phyloP scores from a whole-genome alignment of 2,888 invertebrate species.

The Lepidocyrtoides sp. region DNA sequence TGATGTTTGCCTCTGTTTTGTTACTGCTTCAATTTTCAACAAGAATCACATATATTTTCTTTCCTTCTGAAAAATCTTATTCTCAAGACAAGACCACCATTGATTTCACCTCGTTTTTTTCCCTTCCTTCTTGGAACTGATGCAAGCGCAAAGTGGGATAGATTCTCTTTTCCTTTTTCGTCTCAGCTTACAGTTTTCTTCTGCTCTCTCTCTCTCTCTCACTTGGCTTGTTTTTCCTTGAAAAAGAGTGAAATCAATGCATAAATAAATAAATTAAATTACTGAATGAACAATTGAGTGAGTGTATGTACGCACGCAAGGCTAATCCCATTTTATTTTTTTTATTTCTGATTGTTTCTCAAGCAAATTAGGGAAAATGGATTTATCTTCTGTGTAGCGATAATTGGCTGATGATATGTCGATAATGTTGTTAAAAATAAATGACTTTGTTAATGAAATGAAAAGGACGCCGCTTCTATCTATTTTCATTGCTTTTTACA shows the following conservation, averaged over 20 bases:
- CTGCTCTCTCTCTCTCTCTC: background rate
- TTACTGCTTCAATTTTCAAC: too few species aligned
- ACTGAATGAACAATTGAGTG: conserved; percentile 1
- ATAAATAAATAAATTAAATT: background rate
- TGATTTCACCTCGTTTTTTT: background rate
- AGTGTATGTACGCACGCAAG: background rate
- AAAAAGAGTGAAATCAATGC: background rate
- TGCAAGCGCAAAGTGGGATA: background rate
- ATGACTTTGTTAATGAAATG: conserved; percentile 47
- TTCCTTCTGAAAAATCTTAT: too few species aligned
- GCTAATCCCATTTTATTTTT: too few species aligned
- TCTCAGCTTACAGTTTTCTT: background rate
- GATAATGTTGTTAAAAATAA: conserved; percentile 8
- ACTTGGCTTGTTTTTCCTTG: background rate
- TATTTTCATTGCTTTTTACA: background rate
- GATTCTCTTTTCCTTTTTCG: background rate
- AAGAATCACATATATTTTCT: too few species aligned
- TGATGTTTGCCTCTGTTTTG: background rate
- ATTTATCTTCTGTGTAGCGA: conserved; percentile 48
- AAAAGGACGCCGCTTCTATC: conserved; percentile 5
- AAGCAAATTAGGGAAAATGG: conserved; percentile 1
- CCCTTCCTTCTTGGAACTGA: background rate
- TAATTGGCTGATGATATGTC: conserved; percentile 13
- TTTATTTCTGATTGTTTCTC: background rate
- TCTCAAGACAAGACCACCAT: conserved; percentile 5